Conservation (phyloP, 37 sponge, comb jelly and placozoan genomes). For the Ianthella basta region DNA sequence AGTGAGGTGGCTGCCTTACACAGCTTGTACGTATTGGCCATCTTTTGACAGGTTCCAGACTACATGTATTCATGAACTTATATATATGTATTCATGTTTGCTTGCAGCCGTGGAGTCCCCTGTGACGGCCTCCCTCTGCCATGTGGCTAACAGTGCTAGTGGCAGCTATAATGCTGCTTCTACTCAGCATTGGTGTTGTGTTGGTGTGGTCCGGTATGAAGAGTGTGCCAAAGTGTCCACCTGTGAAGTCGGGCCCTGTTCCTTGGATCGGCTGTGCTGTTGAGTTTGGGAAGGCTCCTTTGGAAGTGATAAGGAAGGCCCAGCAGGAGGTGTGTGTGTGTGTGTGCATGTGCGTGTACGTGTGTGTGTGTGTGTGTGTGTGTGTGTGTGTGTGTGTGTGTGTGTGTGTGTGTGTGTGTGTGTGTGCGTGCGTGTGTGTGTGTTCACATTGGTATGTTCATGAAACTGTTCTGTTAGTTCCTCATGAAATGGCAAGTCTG, state of each 20-base stretch:
- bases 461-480: not conserved
- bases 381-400: slow-evolving; percentile 10
- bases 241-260: slow-evolving; percentile 49
- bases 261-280: slow-evolving; percentile 83
- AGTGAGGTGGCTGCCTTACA: too few relatives aligned
- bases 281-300: slow-evolving; percentile 61
- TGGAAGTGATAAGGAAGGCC: slow-evolving; percentile 45
- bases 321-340: slow-evolving; percentile 41
- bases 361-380: slow-evolving; percentile 20
- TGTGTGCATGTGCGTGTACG: slow-evolving; percentile 32
- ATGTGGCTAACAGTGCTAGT: too few relatives aligned
- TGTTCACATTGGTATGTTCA: not conserved
- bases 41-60: too few relatives aligned
- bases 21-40: too few relatives aligned
- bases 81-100: too few relatives aligned
- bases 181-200: too few relatives aligned
- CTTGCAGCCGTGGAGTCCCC: too few relatives aligned
- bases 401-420: not conserved
- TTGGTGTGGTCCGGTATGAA: too few relatives aligned
- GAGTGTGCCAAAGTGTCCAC: slow-evolving; percentile 34
- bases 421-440: not conserved
- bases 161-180: too few relatives aligned
- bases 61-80: too few relatives aligned
- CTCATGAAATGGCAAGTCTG: too few relatives aligned
- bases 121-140: too few relatives aligned